Conservation (phyloP, 2,113 vertebrate species). For the Cervus canadensis region DNA sequence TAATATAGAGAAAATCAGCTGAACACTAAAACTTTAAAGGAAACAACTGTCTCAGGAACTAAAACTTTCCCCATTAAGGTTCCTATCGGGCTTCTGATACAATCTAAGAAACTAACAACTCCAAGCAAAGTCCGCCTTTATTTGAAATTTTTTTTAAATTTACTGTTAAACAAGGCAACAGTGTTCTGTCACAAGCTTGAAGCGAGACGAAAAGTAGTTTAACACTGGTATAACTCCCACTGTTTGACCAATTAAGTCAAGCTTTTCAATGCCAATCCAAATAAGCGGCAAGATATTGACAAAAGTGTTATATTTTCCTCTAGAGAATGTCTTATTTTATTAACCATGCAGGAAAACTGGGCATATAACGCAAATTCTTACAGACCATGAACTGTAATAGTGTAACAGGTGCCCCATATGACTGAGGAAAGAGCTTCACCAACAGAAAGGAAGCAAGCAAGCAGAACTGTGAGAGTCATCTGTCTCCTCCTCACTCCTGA, state of each 20-base stretch:
- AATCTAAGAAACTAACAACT: background rate
- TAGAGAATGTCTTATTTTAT: conserved; percentile 22
- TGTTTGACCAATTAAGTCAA: background rate
- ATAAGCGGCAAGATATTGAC: conserved; percentile 2
- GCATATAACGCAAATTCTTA: conserved; percentile 62
- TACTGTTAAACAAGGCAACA: background rate
- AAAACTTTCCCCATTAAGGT: background rate
- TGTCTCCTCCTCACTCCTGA: background rate
- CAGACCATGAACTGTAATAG: conserved; percentile 65
- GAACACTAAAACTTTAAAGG: background rate
- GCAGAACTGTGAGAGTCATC: conserved; percentile 29
- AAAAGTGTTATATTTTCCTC: conserved; percentile 55
- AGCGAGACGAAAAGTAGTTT: background rate
- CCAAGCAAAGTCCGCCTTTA: background rate
- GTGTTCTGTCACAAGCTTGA: background rate
- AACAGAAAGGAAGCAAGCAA: background rate
- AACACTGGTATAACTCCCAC: background rate
- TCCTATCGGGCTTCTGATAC: background rate
- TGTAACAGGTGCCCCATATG: conserved; percentile 57
- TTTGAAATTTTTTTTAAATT: background rate
- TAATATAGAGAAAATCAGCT: background rate
- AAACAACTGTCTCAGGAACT: background rate
- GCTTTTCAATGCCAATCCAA: background rate
- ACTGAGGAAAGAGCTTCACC: conserved; percentile 45
- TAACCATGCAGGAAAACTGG: conserved; percentile 41